phyloP scores from a whole-genome alignment of 1,140 invertebrate genomes.

The Aphaenogaster rudis region DNA sequence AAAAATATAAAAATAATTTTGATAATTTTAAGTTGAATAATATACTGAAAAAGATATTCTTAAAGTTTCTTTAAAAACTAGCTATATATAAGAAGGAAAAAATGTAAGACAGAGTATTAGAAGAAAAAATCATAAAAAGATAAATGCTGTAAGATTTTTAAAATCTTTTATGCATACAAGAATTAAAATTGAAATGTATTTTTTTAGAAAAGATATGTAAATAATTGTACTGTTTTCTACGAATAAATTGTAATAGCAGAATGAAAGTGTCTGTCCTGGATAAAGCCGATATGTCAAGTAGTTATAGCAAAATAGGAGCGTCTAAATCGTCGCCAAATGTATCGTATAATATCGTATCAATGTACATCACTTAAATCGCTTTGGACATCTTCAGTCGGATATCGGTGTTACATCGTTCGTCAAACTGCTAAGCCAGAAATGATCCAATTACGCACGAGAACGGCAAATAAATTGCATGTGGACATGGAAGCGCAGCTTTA shows the following conservation, averaged over 20 bases:
- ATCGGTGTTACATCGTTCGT: conserved; percentile 27
- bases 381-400: conserved; percentile 41
- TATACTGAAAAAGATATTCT: not conserved
- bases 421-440: conserved; percentile 53
- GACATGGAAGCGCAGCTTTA: conserved; percentile 45
- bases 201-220: not conserved
- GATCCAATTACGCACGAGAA: conserved; percentile 50
- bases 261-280: not conserved
- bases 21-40: conserved; percentile 3
- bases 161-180: not conserved
- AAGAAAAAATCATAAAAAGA: not conserved
- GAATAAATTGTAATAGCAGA: not conserved
- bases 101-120: not conserved
- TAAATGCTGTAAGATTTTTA: not conserved
- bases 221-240: not conserved
- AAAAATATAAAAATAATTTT: not conserved
- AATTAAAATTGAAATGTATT: not conserved
- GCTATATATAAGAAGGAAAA: not conserved
- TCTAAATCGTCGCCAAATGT: not conserved
- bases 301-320: not conserved
- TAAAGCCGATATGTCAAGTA: not conserved
- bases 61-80: not conserved
- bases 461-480: conserved; percentile 50
- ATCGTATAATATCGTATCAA: not conserved
- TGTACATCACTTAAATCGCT: conserved; percentile 35